Evolutionary conservation across 2,888 invertebrate species (phyloP).

Genomic region (Neoscelio sp.): DNA sequence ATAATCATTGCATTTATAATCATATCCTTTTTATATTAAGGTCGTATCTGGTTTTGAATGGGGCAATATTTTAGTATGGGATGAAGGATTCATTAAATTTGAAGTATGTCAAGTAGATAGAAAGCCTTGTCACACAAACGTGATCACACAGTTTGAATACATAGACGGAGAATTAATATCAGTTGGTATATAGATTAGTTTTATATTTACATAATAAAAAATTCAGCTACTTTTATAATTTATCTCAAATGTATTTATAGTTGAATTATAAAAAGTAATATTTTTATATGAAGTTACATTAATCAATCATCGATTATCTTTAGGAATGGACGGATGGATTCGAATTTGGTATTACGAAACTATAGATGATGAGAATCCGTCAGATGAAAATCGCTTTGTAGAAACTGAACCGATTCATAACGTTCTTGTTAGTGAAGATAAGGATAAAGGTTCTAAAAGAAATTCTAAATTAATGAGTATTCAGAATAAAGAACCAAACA

Average conservation of each 20-base stretch:
- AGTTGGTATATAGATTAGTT: conserved; percentile 81
- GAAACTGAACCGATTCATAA: conserved; percentile 95
- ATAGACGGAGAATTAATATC: conserved; percentile 84
- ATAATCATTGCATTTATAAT: conserved; percentile 1
- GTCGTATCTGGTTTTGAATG: conserved; percentile 94
- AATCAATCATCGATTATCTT: neutral
- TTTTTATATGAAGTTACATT: neutral
- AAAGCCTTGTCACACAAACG: conserved; percentile 90
- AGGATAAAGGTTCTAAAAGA: conserved; percentile 49
- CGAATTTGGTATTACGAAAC: conserved; percentile 96
- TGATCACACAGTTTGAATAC: conserved; percentile 88
- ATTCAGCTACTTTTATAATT: no score
- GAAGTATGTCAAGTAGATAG: conserved; percentile 90
- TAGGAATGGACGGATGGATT: conserved; percentile 90
- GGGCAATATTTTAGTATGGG: conserved; percentile 97
- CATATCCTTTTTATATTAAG: conserved; percentile 79
- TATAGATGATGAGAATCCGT: conserved; percentile 93
- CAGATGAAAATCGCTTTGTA: conserved; percentile 91
- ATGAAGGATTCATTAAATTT: conserved; percentile 93
- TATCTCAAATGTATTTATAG: neutral
- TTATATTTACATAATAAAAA: no score
- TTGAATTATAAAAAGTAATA: no score
- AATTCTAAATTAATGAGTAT: conserved; percentile 84
- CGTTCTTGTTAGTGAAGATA: conserved; percentile 85
- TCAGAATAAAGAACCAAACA: conserved; percentile 82